phyloP scores from a whole-genome alignment of 2,113 vertebrate genomes.

The Rana temporaria region DNA sequence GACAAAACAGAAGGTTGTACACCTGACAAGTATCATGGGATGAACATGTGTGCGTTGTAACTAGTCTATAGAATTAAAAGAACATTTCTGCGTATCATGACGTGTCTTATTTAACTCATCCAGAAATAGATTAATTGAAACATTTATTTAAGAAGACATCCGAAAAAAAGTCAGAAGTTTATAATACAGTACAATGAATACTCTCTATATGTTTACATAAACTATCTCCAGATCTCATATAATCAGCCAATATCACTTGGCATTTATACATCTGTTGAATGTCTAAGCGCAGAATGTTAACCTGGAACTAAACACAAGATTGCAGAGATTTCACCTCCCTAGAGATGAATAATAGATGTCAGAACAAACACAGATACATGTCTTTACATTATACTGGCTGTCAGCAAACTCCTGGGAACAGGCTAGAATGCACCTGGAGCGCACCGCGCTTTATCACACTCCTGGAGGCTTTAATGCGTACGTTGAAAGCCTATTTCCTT shows the following conservation, averaged over 20 bases:
- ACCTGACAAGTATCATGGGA: too few species aligned
- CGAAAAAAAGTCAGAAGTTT: background rate
- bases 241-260: slow-evolving; percentile 6
- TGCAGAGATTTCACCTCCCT: background rate
- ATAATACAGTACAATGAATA: background rate
- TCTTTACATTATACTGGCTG: background rate
- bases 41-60: too few species aligned
- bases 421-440: background rate
- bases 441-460: background rate
- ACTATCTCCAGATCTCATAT: background rate
- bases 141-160: background rate
- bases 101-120: background rate
- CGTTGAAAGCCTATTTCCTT: background rate
- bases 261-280: background rate
- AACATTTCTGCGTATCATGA: too few species aligned
- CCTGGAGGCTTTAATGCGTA: background rate
- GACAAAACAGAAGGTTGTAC: too few species aligned
- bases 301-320: slow-evolving; percentile 6
- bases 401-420: slow-evolving; percentile 15
- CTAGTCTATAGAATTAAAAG: too few species aligned
- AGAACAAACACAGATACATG: slow-evolving; percentile 16
- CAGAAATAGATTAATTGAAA: background rate
- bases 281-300: slow-evolving; percentile 8
- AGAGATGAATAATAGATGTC: slow-evolving; percentile 11
- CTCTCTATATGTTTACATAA: background rate